Evolutionary conservation across 2,797 vertebrate genomes (phyloP).

Genomic region (Pampus argenteus): DNA sequence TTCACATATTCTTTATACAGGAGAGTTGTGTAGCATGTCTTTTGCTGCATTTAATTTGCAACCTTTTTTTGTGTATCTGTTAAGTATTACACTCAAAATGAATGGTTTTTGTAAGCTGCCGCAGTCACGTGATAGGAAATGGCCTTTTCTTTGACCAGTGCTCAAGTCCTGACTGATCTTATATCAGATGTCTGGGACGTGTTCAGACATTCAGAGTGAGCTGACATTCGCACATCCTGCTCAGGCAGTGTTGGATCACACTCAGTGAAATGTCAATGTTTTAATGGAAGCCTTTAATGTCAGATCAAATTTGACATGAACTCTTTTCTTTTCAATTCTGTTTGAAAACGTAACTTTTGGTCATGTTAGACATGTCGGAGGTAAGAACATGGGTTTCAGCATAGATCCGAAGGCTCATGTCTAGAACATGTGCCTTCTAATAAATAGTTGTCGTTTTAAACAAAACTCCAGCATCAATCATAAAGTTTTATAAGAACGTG

Average conservation of each 20-base stretch:
- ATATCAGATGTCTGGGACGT: conserved; percentile 67
- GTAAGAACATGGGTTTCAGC: not conserved
- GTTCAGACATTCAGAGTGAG: conserved; percentile 52
- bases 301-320: conserved; percentile 58
- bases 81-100: conserved; percentile 30
- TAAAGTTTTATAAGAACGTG: conserved; percentile 38
- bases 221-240: conserved; percentile 73
- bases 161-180: conserved; percentile 55
- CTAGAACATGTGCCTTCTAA: too few species aligned
- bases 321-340: conserved; percentile 39
- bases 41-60: conserved; percentile 45
- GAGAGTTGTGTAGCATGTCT: conserved; percentile 46
- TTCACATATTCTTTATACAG: conserved; percentile 34
- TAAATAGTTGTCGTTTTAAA: conserved; percentile 17
- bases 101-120: conserved; percentile 20
- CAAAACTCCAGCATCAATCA: conserved; percentile 33
- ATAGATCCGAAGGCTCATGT: not conserved
- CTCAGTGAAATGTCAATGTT: conserved; percentile 81
- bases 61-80: conserved; percentile 32
- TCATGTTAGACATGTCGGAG: conserved; percentile 13
- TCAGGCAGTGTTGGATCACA: conserved; percentile 62
- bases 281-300: conserved; percentile 74
- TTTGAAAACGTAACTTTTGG: conserved; percentile 27
- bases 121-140: conserved; percentile 65
- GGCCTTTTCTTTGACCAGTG: conserved; percentile 61